These are phyloP conservation scores for Ophraella communa DNA, from an alignment of 2,888 invertebrate genomes.

Conservation along the genomic window DNA sequence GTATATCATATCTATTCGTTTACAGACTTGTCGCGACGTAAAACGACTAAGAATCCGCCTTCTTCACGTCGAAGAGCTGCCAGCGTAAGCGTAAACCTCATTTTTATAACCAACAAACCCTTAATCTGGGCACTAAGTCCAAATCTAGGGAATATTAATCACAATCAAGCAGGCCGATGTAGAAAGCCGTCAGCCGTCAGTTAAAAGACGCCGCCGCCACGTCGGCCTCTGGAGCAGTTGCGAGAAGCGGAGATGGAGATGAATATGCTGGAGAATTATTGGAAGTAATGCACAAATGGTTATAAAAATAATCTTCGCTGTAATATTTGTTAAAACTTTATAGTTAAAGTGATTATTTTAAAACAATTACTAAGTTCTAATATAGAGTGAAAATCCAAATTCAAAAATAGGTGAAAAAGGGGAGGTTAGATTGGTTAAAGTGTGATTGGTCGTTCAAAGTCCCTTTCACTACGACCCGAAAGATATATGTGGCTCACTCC, in stretches of 20 bases:
- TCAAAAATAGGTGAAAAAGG: too few species aligned
- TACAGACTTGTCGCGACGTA: not conserved
- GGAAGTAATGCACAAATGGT: constrained; percentile 1
- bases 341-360: too few species aligned
- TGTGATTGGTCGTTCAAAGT: too few species aligned
- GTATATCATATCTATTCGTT: not conserved
- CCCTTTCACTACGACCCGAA: too few species aligned
- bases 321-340: not conserved
- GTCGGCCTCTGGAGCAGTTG: constrained; percentile 16
- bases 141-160: constrained; percentile 54
- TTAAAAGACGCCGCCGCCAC: constrained; percentile 31
- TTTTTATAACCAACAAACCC: constrained; percentile 35
- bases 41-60: not conserved
- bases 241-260: constrained; percentile 17
- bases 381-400: too few species aligned
- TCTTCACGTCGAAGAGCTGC: constrained; percentile 6
- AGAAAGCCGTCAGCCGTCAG: constrained; percentile 47
- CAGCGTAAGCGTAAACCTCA: constrained; percentile 15
- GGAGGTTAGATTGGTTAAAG: too few species aligned
- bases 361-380: too few species aligned
- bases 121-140: constrained; percentile 47
- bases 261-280: constrained; percentile 7
- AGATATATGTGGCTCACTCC: too few species aligned
- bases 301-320: not conserved
- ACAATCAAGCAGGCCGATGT: constrained; percentile 51